phyloP scores from a whole-genome alignment of 1,140 invertebrate species.

The Rhysida immarginata region DNA sequence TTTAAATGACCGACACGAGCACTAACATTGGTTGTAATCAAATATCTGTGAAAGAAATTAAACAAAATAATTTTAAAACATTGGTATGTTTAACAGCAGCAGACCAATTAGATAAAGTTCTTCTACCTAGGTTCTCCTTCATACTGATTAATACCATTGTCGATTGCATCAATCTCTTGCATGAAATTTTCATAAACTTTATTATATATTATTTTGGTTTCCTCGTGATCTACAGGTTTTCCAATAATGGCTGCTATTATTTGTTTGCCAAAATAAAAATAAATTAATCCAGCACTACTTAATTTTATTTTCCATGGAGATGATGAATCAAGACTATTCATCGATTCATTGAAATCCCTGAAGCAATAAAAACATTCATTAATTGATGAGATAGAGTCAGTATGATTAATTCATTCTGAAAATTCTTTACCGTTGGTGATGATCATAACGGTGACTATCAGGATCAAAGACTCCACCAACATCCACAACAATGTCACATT shows the following conservation, averaged over 20 bases:
- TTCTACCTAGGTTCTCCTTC: constrained; percentile 48
- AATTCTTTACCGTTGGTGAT: constrained; percentile 67
- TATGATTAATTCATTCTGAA: too few species aligned
- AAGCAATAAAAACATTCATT: constrained; percentile 24
- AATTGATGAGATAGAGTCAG: too few species aligned
- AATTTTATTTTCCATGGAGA: constrained; percentile 50
- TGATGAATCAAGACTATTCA: constrained; percentile 38
- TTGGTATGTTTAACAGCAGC: too few species aligned
- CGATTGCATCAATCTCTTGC: constrained; percentile 88
- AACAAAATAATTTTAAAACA: too few species aligned
- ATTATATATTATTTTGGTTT: constrained; percentile 47
- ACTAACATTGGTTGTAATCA: constrained; percentile 60
- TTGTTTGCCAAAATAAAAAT: constrained; percentile 72
- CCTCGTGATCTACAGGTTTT: constrained; percentile 31
- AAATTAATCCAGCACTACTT: constrained; percentile 90
- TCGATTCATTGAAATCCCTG: constrained; percentile 49
- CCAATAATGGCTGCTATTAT: constrained; percentile 46
- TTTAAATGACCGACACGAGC: constrained; percentile 61
- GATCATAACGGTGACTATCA: constrained; percentile 65
- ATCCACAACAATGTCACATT: constrained; percentile 91
- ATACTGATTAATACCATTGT: constrained; percentile 77
- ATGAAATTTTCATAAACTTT: constrained; percentile 81
- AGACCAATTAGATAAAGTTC: background rate
- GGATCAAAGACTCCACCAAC: constrained; percentile 83
- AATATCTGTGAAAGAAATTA: constrained; percentile 40